A percentile compares a stretch with the other conserved stretches of the same genome.
phyloP scores from a whole-genome alignment of 2,797 vertebrate species.

The Rhinichthys osculus region DNA sequence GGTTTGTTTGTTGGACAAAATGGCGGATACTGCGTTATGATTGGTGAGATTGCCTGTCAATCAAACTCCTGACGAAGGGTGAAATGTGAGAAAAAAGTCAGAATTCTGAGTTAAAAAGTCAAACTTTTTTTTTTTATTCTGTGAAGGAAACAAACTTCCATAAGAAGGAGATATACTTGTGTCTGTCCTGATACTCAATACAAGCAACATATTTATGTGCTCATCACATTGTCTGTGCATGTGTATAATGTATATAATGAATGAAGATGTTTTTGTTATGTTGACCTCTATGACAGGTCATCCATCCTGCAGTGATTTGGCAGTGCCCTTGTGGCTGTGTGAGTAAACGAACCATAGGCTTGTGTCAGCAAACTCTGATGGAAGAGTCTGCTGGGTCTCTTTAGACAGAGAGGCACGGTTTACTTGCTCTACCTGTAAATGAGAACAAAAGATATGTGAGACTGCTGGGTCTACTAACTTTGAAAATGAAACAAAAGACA shows the following conservation, averaged over 20 bases:
- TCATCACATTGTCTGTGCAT: constrained; percentile 50
- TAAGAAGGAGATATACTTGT: neutral
- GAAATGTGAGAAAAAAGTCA: neutral
- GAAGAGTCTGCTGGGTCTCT: neutral
- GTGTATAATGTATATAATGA: constrained; percentile 49
- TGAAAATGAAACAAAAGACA: neutral
- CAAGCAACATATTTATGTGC: constrained; percentile 45
- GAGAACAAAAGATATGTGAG: neutral
- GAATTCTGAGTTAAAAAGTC: no score
- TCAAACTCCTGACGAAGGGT: neutral
- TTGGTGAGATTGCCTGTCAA: neutral
- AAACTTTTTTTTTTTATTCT: neutral
- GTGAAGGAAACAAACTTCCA: neutral
- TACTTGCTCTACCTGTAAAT: neutral
- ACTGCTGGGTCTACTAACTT: neutral
- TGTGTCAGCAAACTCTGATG: constrained; percentile 28
- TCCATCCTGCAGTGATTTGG: constrained; percentile 83
- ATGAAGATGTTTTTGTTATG: constrained; percentile 80
- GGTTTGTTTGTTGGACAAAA: neutral
- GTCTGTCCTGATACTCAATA: neutral
- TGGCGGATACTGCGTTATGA: neutral
- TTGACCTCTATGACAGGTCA: constrained; percentile 77
- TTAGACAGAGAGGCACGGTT: neutral
- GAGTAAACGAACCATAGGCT: constrained; percentile 7
- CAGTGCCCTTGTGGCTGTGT: constrained; percentile 68